phyloP scores from a whole-genome alignment of 2,797 vertebrate species.

The Sitta carolinensis region DNA sequence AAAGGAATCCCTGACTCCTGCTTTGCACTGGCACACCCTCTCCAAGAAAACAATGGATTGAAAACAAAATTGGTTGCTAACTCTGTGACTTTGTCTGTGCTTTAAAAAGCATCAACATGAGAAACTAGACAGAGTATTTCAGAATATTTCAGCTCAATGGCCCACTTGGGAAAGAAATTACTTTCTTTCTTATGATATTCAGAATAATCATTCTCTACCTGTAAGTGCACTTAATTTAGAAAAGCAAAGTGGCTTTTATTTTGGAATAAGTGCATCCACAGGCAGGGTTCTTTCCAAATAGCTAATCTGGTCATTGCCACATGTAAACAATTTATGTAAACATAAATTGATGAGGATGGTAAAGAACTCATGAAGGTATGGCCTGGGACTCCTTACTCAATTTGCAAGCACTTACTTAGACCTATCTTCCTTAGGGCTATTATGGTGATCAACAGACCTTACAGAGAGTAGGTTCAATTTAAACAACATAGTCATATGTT shows the following conservation, averaged over 20 bases:
- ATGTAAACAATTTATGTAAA: slow-evolving; percentile 30
- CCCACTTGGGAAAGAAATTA: background rate
- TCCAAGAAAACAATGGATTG: background rate
- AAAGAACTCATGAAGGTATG: background rate
- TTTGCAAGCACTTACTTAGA: slow-evolving; percentile 9
- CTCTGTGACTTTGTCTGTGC: background rate
- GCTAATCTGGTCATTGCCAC: slow-evolving; percentile 29
- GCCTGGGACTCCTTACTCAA: slow-evolving; percentile 23
- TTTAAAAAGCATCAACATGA: background rate
- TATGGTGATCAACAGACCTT: slow-evolving; percentile 8
- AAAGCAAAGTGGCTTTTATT: slow-evolving; percentile 30
- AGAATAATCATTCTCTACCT: background rate
- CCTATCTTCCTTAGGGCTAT: slow-evolving; percentile 1
- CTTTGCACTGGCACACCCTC: background rate
- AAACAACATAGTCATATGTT: background rate
- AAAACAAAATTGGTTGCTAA: background rate
- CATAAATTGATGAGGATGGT: slow-evolving; percentile 2
- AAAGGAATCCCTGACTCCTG: background rate
- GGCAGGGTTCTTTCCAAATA: slow-evolving; percentile 35
- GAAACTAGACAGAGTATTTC: background rate
- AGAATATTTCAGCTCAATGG: background rate
- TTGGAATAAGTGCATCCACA: slow-evolving; percentile 29
- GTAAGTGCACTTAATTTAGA: background rate
- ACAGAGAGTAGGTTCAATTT: background rate
- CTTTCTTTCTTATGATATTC: background rate